Base-by-base conservation (phyloP, 2,888 invertebrate species). In the Dromius quadrimaculatus region DNA sequence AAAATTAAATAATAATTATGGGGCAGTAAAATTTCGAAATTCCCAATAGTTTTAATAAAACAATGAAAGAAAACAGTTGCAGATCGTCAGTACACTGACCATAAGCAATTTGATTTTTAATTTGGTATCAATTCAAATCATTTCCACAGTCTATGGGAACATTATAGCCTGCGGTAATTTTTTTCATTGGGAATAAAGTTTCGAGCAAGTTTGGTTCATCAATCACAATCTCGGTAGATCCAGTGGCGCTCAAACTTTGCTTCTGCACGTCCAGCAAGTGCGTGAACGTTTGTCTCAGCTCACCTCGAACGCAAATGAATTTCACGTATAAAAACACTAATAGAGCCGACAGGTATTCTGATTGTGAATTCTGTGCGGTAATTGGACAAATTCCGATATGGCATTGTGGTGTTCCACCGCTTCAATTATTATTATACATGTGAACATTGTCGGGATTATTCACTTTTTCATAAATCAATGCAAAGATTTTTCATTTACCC, bases 311-410 rank as follows among this genome's bases (percentile, higher is more conserved):
- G 68, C 68, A 69, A 69, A 69, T 69, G 68, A 69, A 69, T 69
- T 69, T 69, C 68, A 69, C 45, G 59, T 69, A 69, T 59, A 69
- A 69, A 69, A 69, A 69, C 68, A 69, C 68, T 69, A 69, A 69
- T 69, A 69, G 68, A 32, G 32, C 66, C 64, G 34, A 47, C 38
- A 65, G 70, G 62, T 69, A 71, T 73, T 71, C 71, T 70, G 72
- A 73, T 73, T 73, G 73, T 73, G 73, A 73, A 73, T 73, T 72
- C 70, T 41, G 71, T 50, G n/a, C 57, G 20, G 72, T 74, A 73
- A 73, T 73, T 74, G 74, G 72, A 73, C 72, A 72, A 74, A 72
- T 74, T 74, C 73, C 73, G 73, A 74, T 74, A 71, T 72, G 71
- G 62, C 61, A 70, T 74, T 71, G 74, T 70, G 73, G 74, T 73